Percentiles rank a stretch among this genome's conserved stretches.
Evolutionary conservation across 2,797 vertebrate species (phyloP).

Genomic region (Syndactyla subalaris): DNA sequence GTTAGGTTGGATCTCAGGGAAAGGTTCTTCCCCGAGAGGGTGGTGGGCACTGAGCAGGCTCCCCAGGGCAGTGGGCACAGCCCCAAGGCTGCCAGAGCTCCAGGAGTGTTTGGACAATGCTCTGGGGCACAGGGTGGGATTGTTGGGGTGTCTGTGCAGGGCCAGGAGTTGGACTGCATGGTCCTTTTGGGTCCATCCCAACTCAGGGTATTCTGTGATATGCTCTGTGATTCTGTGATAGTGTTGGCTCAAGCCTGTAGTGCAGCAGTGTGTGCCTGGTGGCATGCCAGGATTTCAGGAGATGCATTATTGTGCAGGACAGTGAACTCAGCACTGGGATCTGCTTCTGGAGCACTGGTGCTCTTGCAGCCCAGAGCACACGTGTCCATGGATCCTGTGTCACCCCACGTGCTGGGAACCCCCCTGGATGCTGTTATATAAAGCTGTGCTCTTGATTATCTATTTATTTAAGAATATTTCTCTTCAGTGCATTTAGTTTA

Average conservation of each 20-base stretch:
- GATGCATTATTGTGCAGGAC: not conserved
- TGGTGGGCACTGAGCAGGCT: not conserved
- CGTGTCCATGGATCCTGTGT: accelerated
- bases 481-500: not conserved
- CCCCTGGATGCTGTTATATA: accelerated
- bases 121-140: not conserved
- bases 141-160: not conserved
- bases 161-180: accelerated
- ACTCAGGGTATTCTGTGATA: not conserved
- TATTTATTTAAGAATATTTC: not conserved
- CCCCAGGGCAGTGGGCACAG: not conserved
- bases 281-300: not conserved
- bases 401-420: accelerated
- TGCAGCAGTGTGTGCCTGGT: not conserved
- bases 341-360: not conserved
- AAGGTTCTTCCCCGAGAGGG: not conserved
- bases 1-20: not conserved
- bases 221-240: not conserved
- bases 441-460: not conserved
- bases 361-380: not conserved
- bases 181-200: accelerated
- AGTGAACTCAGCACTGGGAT: not conserved
- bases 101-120: not conserved
- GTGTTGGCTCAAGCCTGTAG: not conserved
- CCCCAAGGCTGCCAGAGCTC: not conserved